Evolutionary conservation across 2,888 invertebrate genomes (phyloP), one percentile per base, ranked within the genome.

Genomic region (Hyposoter didymator): DNA sequence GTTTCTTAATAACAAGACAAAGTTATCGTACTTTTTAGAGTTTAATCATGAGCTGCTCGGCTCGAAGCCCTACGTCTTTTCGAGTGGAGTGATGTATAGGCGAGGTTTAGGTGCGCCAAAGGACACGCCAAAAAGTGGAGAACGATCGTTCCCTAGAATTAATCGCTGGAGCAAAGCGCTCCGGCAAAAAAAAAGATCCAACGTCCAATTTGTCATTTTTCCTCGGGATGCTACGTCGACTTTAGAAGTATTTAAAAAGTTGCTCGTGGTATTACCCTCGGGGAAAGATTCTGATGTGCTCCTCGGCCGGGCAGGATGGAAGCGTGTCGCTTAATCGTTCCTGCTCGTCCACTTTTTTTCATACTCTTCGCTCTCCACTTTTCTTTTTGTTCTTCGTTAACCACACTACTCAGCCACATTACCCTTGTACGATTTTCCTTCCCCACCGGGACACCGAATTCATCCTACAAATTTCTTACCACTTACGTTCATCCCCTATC

Each of bases 241-340:
- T 93, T 93, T 86, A 89, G 90, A 93, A 93, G 93, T 93, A 93
- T 93, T 93, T 93, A 93, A 93, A 93, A 93, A 93, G 93, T 93
- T 93, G 80, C 82, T 88, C 86, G 82, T 84, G 64, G 74, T 81
- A 74, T 84, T 59, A 83, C 75, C 87, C 87, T 75, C 62, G 70
- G 82, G 86, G 87, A 70, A 69, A 74, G 32, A 66, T 64, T 73
- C 59, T 73, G 59, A 22, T 43, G 76, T 78, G 39, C 69, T 47
- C 45, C 78, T 67, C 52, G 74, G 67, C 62, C 64, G 43, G n/a
- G 22, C 72, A 79, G 78, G 83, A 81, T 49, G 17, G 52, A 87
- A 82, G 83, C 86, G 80, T 86, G 84, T 88, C 86, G 82, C 86
- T 80, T 86, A 86, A 86, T 86, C 85, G 85, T 79, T 82, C 73